Conservation (phyloP, 1,140 invertebrate species). For the Reticulitermes speratus region DNA sequence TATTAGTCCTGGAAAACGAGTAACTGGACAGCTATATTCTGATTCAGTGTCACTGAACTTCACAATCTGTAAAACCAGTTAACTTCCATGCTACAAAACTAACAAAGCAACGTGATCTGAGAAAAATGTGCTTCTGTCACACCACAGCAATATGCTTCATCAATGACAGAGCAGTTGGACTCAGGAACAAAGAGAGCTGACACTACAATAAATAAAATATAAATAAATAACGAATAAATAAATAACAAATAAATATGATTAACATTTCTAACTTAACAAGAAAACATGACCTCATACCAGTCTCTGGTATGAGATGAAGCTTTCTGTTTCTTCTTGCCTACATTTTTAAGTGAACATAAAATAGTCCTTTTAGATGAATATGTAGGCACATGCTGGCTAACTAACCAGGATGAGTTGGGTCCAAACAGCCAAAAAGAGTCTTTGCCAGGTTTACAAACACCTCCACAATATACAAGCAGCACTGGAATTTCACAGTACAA, state of each 20-base stretch:
- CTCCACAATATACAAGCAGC: constrained; percentile 3
- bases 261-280: background rate
- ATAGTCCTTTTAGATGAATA: background rate
- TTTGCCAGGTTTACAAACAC: background rate
- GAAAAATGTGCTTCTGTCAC: too few relatives aligned
- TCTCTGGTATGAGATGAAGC: constrained; percentile 5
- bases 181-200: too few relatives aligned
- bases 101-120: too few relatives aligned
- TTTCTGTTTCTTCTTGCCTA: background rate
- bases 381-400: constrained; percentile 12
- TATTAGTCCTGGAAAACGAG: too few relatives aligned
- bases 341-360: background rate
- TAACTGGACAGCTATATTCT: too few relatives aligned
- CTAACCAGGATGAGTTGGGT: background rate
- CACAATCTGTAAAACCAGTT: too few relatives aligned
- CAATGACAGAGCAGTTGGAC: background rate
- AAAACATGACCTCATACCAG: background rate
- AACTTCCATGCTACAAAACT: too few relatives aligned
- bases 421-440: background rate
- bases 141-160: background rate
- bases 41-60: too few relatives aligned
- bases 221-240: background rate
- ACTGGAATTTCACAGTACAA: background rate
- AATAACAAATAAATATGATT: background rate
- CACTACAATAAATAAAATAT: too few relatives aligned